phyloP scores from a whole-genome alignment of 53 echinoderm and acorn worm species.

The Arbacia lixula region DNA sequence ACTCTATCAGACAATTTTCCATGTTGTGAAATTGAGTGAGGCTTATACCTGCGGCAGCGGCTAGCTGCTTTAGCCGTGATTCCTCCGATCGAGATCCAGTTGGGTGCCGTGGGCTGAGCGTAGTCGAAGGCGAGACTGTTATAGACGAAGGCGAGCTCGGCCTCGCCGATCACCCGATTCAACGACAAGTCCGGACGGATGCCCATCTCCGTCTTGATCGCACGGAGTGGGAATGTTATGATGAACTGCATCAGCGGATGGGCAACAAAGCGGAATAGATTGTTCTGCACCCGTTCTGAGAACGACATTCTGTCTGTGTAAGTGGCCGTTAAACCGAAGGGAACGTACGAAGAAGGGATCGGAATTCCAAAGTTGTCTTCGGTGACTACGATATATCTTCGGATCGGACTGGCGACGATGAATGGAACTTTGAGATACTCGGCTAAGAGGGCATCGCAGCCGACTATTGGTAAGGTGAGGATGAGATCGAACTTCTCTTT shows the following conservation, averaged over 20 bases:
- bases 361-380: slow-evolving; percentile 48
- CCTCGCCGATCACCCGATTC: slow-evolving; percentile 11
- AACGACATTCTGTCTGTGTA: slow-evolving; percentile 68
- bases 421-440: neutral
- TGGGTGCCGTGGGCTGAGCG: slow-evolving; percentile 69
- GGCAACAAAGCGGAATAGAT: slow-evolving; percentile 6
- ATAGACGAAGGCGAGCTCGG: slow-evolving; percentile 53
- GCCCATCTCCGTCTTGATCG: neutral
- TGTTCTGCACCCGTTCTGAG: slow-evolving; percentile 52
- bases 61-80: slow-evolving; percentile 2
- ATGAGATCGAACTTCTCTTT: slow-evolving; percentile 8
- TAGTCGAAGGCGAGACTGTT: slow-evolving; percentile 62
- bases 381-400: neutral
- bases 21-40: too few species aligned
- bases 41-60: slow-evolving; percentile 27
- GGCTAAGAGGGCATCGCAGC: slow-evolving; percentile 4
- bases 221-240: neutral
- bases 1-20: too few species aligned
- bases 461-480: neutral
- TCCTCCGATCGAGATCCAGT: slow-evolving; percentile 47
- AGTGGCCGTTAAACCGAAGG: slow-evolving; percentile 16
- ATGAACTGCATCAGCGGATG: neutral
- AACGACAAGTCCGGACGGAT: slow-evolving; percentile 41
- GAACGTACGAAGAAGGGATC: slow-evolving; percentile 66
- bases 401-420: neutral